A percentile compares a stretch with the other conserved stretches of the same genome.
These are phyloP conservation scores for Nannoperca obscura DNA, from an alignment of 2,797 vertebrate genomes.

Conservation along the genomic window DNA sequence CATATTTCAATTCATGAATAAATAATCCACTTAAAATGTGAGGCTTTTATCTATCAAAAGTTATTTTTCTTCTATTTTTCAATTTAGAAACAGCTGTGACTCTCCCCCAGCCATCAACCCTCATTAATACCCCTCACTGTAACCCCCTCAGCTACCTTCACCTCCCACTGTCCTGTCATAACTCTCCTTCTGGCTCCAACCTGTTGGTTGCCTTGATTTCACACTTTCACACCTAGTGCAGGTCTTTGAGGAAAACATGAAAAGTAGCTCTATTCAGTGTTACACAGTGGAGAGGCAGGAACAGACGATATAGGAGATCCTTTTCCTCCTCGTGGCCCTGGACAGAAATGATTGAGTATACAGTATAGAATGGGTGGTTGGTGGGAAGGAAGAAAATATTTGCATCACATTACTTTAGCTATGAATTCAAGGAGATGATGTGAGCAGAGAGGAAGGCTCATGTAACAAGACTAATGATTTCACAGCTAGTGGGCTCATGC, in stretches of 20 bases:
- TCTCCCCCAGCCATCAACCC: neutral
- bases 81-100: slow-evolving; percentile 15
- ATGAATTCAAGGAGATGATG: slow-evolving; percentile 9
- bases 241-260: slow-evolving; percentile 22
- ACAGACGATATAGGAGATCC: neutral
- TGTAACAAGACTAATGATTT: neutral
- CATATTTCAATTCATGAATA: neutral
- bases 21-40: neutral
- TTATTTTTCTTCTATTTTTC: no score
- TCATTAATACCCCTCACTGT: neutral
- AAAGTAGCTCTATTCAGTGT: slow-evolving; percentile 13
- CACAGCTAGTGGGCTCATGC: neutral
- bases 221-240: slow-evolving; percentile 8
- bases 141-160: neutral
- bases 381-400: slow-evolving; percentile 4
- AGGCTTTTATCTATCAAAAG: neutral
- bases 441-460: neutral
- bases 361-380: neutral
- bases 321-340: neutral
- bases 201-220: slow-evolving; percentile 27
- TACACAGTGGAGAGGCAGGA: neutral
- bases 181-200: slow-evolving; percentile 23
- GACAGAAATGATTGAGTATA: neutral
- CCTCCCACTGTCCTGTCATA: slow-evolving; percentile 18
- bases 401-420: slow-evolving; percentile 19